Evolutionary conservation across 2,797 vertebrate genomes (phyloP), one percentile per base, ranked within the genome.

Genomic region (Corythornis leucogaster): DNA sequence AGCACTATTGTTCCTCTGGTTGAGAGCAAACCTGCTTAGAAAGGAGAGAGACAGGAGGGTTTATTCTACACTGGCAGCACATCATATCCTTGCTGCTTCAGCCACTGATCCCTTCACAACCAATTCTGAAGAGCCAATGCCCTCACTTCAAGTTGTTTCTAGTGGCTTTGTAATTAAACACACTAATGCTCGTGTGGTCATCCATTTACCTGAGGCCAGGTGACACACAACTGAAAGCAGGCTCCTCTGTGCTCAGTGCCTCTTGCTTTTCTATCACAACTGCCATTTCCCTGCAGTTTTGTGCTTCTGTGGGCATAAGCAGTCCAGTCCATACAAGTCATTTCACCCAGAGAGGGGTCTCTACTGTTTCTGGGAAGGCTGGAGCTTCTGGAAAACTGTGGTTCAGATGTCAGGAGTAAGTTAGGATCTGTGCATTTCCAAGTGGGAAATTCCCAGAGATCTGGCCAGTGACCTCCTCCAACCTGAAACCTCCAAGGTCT

Each of bases 121-220:
- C 82, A 85, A 71, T 62, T 80, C 62, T 91, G 66, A 80, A 9
- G 28, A 94, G 88, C 35, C 42, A 73, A 71, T 88, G 85, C 57
- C 33, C 42, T 82, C 66, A 71, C 57, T 57, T 70, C 85, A 83
- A 70, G 62, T 59, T 77, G 58, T 75, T 94, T 71, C 79, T 58
- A 78, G 79, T 42, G 66, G 55, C 19, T 78, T 90, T 82, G 61
- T 85, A 81, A 81, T 78, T 85, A 85, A 95, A 83, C 43, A 85
- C 1, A 0, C 24, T 54, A 15, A 35, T 85, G 68, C 69, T 82
- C 51, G 43, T 53, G 54, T 6, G 4, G 54, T 85, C 68, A 77
- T 63, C 30, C 54, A 30, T 67, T 84, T 86, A 90, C 70, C 59
- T 62, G 64, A 77, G 46, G 45, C 62, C 66, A 92, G 62, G 73